A percentile compares a stretch with the other conserved stretches of the same genome.
Evolutionary conservation across 1,140 invertebrate genomes (phyloP).

Genomic region (Drosophila neocordata): DNA sequence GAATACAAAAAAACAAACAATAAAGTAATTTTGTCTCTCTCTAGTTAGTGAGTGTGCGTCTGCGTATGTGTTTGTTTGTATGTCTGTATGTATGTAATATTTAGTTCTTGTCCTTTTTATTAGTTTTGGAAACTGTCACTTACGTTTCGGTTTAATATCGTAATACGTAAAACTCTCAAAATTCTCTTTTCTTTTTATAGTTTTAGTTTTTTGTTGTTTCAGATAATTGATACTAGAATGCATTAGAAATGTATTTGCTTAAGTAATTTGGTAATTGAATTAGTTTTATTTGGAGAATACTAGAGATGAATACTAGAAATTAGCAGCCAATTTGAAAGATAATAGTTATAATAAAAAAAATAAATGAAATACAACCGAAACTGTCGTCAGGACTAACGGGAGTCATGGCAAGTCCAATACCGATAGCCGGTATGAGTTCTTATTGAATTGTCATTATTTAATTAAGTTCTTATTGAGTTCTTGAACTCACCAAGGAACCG

Average conservation of each 20-base stretch:
- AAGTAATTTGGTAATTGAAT: neutral
- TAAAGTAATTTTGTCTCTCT: conserved; percentile 3
- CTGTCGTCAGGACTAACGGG: neutral
- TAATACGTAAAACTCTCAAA: neutral
- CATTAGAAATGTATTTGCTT: neutral
- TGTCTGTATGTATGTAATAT: neutral
- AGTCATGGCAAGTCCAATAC: too few species aligned
- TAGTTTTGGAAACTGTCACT: conserved; percentile 10
- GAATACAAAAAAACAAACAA: neutral
- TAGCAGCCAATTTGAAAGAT: neutral
- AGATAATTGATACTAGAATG: neutral
- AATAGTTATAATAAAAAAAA: neutral
- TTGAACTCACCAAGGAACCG: neutral
- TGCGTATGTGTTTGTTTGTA: neutral
- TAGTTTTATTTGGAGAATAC: neutral
- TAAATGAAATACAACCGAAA: neutral
- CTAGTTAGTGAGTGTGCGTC: neutral
- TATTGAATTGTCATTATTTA: too few species aligned
- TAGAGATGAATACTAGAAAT: conserved; percentile 2
- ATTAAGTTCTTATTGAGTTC: too few species aligned
- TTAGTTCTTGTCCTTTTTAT: neutral
- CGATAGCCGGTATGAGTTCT: too few species aligned
- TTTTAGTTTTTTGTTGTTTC: neutral
- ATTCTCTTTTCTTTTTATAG: neutral
- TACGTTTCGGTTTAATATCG: neutral